Conservation (phyloP, 1,140 invertebrate species). For the Habropoda laboriosa region DNA sequence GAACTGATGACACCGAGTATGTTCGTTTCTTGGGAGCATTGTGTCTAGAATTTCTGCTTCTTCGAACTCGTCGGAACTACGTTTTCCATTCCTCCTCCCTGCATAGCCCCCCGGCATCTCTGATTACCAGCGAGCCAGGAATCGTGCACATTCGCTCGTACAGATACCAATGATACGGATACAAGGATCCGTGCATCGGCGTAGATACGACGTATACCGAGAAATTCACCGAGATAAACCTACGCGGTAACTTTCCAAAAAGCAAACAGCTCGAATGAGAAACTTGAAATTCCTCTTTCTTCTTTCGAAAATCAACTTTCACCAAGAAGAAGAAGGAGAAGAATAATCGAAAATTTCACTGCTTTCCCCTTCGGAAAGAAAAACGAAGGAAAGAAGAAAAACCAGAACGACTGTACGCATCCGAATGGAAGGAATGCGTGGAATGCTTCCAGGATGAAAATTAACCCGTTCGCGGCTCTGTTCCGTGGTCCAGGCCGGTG, state of each 20-base stretch:
- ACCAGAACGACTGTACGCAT: background rate
- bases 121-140: slow-evolving; percentile 59
- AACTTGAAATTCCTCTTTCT: background rate
- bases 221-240: background rate
- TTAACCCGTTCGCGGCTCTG: slow-evolving; percentile 26
- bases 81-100: slow-evolving; percentile 48
- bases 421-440: background rate
- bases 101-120: slow-evolving; percentile 58
- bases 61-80: slow-evolving; percentile 37
- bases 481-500: slow-evolving; percentile 3
- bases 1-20: background rate
- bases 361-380: background rate
- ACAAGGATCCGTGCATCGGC: slow-evolving; percentile 36
- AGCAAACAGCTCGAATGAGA: no score
- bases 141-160: slow-evolving; percentile 46
- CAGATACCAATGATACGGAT: slow-evolving; percentile 38
- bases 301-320: background rate
- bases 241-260: background rate
- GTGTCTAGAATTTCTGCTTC: slow-evolving; percentile 48
- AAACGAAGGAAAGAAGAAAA: background rate
- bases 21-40: slow-evolving; percentile 39
- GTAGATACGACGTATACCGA: slow-evolving; percentile 20
- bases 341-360: background rate
- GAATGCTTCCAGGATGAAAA: slow-evolving; percentile 40
- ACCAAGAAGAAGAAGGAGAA: no score